Base-by-base conservation (phyloP, 2,888 invertebrate genomes). In the Metopia argyrocephala region DNA sequence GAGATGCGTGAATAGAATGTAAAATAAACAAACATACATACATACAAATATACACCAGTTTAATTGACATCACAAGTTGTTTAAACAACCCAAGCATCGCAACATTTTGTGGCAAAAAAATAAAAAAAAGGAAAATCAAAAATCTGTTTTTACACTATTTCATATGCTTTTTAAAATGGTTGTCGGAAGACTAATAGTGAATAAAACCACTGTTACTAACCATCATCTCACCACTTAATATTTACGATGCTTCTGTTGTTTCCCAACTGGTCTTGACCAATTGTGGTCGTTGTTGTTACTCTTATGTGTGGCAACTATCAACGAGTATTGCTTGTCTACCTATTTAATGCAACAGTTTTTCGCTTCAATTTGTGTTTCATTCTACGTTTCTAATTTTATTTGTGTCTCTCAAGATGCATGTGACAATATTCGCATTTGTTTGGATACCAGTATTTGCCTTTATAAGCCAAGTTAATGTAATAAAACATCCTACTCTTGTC, bases 361-460 rank as follows among this genome's bases (percentile, higher is more conserved):
- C 18, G 23, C 1, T 9, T 23, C 38, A 15, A 3, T 38, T 38
- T 12, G 15, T 15, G 38, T 15, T 28, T 52, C 18, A 18, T n/a
- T 3, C 15, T 57, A 38, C 38, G 38, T 38, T 38, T 9, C 15
- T 23, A 56, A 52, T 25, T 54, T 23, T 64, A 52, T 74, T 28
- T 27, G 4, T 62, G 38, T 52, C 9, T 75, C 59, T 50, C 21
- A 70, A 76, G 68, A 68, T 73, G 68, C 71, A 62, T 71, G 70
- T 76, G 76, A 71, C 79, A 80, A n/a, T n/a, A n/a, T 71, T 76
- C 64, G 66, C 71, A 68, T 46, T 57, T 27, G 45, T 21, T 79
- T 64, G 46, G 59, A 38, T 4, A 38, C 15, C 18, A 48, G 56
- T 38, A 46, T 27, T 23, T 38, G 27, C 59, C 20, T 54, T 54